Conservation (phyloP, 2,888 invertebrate genomes). For the Troglohyphantes excavatus region DNA sequence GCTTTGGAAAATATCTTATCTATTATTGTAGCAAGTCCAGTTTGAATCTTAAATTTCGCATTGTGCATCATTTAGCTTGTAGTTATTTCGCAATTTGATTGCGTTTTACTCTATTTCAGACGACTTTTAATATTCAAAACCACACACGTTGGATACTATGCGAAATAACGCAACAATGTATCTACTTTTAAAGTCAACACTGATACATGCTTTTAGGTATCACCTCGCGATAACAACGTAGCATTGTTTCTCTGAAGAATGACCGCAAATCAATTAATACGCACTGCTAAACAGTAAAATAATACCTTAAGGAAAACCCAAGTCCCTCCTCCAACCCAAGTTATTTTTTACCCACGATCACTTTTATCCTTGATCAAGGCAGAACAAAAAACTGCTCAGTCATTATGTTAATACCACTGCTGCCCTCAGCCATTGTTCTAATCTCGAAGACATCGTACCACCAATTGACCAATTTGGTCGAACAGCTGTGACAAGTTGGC, state of each 20-base stretch:
- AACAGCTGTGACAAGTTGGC: slow-evolving; percentile 32
- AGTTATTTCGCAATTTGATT: too few relatives aligned
- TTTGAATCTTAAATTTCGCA: too few relatives aligned
- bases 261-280: neutral
- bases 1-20: too few relatives aligned
- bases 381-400: neutral
- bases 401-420: slow-evolving; percentile 43
- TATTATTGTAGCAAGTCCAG: too few relatives aligned
- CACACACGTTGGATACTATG: too few relatives aligned
- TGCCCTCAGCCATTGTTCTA: slow-evolving; percentile 39
- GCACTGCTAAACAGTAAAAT: neutral
- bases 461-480: slow-evolving; percentile 16
- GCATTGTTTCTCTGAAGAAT: neutral
- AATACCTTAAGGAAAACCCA: neutral
- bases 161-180: too few relatives aligned
- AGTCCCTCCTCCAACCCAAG: neutral
- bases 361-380: neutral
- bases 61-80: too few relatives aligned
- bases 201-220: too few relatives aligned
- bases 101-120: too few relatives aligned
- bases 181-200: too few relatives aligned
- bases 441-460: slow-evolving; percentile 33
- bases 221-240: too few relatives aligned
- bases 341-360: neutral
- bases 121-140: too few relatives aligned